Percentiles rank a stretch among this genome's conserved stretches.
Evolutionary conservation across 2,797 vertebrate species (phyloP).

Genomic region (Pterois miles): DNA sequence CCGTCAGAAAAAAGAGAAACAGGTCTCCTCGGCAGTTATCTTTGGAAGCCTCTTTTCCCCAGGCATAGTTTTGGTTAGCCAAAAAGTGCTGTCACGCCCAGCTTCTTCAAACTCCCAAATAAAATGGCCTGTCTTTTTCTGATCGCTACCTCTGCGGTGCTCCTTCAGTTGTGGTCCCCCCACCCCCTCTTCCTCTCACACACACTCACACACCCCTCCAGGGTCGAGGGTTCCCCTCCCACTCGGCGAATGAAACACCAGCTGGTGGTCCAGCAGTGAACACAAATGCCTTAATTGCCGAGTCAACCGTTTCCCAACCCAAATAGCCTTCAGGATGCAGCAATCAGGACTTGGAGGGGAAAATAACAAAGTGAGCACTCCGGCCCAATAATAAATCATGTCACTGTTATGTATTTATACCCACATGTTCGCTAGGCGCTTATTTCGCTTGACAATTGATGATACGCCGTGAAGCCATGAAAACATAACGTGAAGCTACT

Average conservation of each 20-base stretch:
- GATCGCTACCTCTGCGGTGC: slow-evolving; percentile 72
- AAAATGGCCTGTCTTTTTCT: slow-evolving; percentile 73
- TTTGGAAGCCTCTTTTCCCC: slow-evolving; percentile 79
- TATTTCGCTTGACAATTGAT: slow-evolving; percentile 78
- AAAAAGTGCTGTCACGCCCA: slow-evolving; percentile 81
- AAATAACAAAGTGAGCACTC: slow-evolving; percentile 77
- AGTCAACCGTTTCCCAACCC: slow-evolving; percentile 81
- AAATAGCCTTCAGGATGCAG: slow-evolving; percentile 84
- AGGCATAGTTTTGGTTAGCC: slow-evolving; percentile 85
- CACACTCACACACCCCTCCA: slow-evolving; percentile 19
- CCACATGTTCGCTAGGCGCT: slow-evolving; percentile 62
- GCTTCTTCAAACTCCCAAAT: slow-evolving; percentile 76
- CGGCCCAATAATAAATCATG: slow-evolving; percentile 78
- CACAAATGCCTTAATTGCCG: slow-evolving; percentile 82
- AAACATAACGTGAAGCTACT: slow-evolving; percentile 60
- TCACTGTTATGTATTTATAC: slow-evolving; percentile 78
- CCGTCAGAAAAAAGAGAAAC: slow-evolving; percentile 54
- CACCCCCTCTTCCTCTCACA: not conserved
- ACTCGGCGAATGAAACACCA: slow-evolving; percentile 70
- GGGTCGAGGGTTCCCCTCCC: slow-evolving; percentile 55
- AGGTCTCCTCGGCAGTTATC: slow-evolving; percentile 81
- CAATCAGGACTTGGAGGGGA: slow-evolving; percentile 80
- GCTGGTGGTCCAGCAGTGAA: slow-evolving; percentile 83
- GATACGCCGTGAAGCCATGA: slow-evolving; percentile 62
- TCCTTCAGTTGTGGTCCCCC: slow-evolving; percentile 74